These are phyloP conservation scores for Talpa occidentalis DNA, from an alignment of 2,113 vertebrate species.

Conservation along the genomic window DNA sequence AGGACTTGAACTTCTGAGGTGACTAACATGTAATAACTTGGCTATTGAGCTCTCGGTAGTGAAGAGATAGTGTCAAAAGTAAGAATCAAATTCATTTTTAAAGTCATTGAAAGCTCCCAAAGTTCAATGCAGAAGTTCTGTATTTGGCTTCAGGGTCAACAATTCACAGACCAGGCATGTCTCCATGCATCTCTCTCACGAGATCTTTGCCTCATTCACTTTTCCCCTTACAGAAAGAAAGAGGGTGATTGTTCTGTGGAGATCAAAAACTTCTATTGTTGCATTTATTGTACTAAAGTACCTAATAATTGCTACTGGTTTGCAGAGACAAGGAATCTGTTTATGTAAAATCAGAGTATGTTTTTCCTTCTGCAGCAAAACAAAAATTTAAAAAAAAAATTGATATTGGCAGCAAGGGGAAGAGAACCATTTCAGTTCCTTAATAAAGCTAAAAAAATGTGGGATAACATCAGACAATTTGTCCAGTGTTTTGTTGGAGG, in stretches of 20 bases:
- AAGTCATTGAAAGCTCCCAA: constrained; percentile 30
- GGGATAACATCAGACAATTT: not conserved
- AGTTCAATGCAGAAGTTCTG: constrained; percentile 48
- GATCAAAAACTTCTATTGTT: not conserved
- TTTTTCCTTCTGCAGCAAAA: not conserved
- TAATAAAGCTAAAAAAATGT: not conserved
- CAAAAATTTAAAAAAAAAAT: not conserved
- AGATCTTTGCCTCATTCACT: not conserved
- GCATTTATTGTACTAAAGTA: not conserved
- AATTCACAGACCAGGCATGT: not conserved
- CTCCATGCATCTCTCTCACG: not conserved
- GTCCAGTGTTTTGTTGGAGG: not conserved
- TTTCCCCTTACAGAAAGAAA: not conserved
- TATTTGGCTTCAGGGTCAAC: constrained; percentile 43
- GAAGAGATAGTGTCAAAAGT: constrained; percentile 45
- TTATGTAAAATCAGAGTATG: not conserved
- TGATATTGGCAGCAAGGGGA: not conserved
- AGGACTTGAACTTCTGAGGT: constrained; percentile 51
- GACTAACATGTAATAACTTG: constrained; percentile 42
- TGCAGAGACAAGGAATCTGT: not conserved
- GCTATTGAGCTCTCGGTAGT: not conserved
- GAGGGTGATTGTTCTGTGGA: not conserved
- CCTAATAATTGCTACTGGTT: not conserved
- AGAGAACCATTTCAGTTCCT: not conserved
- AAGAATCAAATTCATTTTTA: constrained; percentile 58